Evolutionary conservation across 2,888 invertebrate genomes (phyloP), one percentile per base, ranked within the genome.

Genomic region (Athalia cordata): DNA sequence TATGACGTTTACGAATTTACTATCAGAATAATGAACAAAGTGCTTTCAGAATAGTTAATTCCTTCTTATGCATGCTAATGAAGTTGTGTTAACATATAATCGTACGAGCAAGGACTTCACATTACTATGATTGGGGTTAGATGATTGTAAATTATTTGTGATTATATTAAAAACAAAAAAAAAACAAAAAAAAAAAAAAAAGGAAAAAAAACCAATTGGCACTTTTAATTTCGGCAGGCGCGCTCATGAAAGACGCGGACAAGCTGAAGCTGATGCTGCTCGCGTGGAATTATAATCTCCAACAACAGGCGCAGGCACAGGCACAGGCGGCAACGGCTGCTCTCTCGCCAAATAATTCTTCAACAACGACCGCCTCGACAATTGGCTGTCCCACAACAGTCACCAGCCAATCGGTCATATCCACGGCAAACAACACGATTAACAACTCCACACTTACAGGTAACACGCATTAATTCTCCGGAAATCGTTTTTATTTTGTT

Each of bases 191-290:
- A 52, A 52, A 52, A 52, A 52, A 3, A 52, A 52, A 65, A 65
- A 11, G 61, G 29, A 43, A 64, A 76, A 52, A 66, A 78, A 76
- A 78, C 75, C 78, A 79, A 77, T 77, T 78, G 77, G 79, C 79
- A 68, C 55, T 81, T 81, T 84, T 81, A 79, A 83, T 85, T 84
- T 85, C 85, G 86, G 90, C 92, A 92, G 92, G 91, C 87, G 87
- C 88, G 87, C 90, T 92, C 92, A 93, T 94, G 93, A 96, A 96
- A 93, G 96, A 96, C 91, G 95, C 95, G 87, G 96, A 96, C 92
- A 96, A 96, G 92, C 93, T 96, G 92, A 96, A 96, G 93, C 93
- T 95, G 92, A 96, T 96, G 95, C 93, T 96, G 91, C 93, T 96
- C 90, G 96, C 96, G 89, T 96, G 96, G 96, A 96, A 96, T 93